A percentile compares a stretch with the other conserved stretches of the same genome.
Evolutionary conservation across 92 coral and sea anemone species (phyloP).

Genomic region (Parazoanthus darwini): DNA sequence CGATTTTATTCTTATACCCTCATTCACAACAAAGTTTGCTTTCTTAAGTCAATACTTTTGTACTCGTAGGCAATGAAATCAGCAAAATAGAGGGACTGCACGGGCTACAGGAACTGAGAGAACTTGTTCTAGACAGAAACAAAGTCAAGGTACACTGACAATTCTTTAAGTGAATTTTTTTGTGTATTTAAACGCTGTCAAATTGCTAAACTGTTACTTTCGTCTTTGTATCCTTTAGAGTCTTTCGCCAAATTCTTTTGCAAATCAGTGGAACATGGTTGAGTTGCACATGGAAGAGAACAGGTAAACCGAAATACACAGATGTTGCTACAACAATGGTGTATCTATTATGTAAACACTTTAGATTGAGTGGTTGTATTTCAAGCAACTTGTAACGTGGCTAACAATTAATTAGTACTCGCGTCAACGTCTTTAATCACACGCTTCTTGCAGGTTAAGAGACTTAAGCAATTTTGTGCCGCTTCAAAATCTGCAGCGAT

Average conservation of each 20-base stretch:
- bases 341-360: no score
- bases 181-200: neutral
- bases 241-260: conserved; percentile 72
- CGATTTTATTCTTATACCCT: no score
- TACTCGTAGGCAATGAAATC: conserved; percentile 85
- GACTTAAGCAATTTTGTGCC: conserved; percentile 72
- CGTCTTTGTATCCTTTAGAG: conserved; percentile 46
- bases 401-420: neutral
- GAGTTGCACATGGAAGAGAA: conserved; percentile 96
- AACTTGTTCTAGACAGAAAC: conserved; percentile 92
- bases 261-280: conserved; percentile 82
- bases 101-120: conserved; percentile 82
- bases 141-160: conserved; percentile 75
- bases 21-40: no score
- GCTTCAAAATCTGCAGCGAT: conserved; percentile 80
- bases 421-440: no score
- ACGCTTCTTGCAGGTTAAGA: conserved; percentile 60
- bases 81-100: conserved; percentile 87
- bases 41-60: no score
- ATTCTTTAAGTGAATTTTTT: neutral
- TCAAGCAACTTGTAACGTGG: neutral
- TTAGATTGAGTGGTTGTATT: no score
- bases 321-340: no score
- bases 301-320: conserved; percentile 46
- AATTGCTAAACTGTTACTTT: neutral